Evolutionary conservation across 2,113 vertebrate species (phyloP), one percentile per base, ranked within the genome.

Genomic region (Lepisosteus osseus): DNA sequence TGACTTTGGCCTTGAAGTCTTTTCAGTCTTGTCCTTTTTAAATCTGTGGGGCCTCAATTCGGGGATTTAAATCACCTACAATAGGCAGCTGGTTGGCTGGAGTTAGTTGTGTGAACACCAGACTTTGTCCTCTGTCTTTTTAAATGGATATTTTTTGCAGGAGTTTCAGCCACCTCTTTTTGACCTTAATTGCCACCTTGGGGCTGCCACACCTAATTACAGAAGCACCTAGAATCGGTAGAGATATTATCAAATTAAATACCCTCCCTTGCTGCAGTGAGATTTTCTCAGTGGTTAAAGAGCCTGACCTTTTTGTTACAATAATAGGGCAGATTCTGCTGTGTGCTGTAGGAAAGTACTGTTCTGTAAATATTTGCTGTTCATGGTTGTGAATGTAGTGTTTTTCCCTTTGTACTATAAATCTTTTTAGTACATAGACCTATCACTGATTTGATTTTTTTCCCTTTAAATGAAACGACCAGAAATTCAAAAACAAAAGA

Each of bases 1-100:
- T 70, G 51, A 66, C 51, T 68, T 80, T 82, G 77, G 75, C 80
- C 80, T 82, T 87, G 80, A 84, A 79, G 69, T 78, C 71, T 83
- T 83, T 83, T 80, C 78, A 79, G 76, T 47, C 68, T 66, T 43
- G 69, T 29, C 56, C 76, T 80, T 59, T 59, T 76, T 47, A 69
- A 76, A 69, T 72, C 43, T 41, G n/a, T 77, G 64, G 47, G 64
- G 65, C 29, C 61, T 74, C 68, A 77, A 75, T 83, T 71, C 54
- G 61, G 71, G 72, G 72, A 74, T 69, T 73, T 77, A 81, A 80
- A 74, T 69, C 75, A 69, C 74, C 77, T 69, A 42, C 75, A 78
- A 75, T 47, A 74, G 72, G 74, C 74, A 78, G 78, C 80, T 84
- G 80, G 76, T 82, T 74, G 74, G 71, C 70, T 78, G 69, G 70